These are phyloP conservation scores for Vollenhovia emeryi DNA, from an alignment of 1,140 invertebrate species.

Conservation along the genomic window DNA sequence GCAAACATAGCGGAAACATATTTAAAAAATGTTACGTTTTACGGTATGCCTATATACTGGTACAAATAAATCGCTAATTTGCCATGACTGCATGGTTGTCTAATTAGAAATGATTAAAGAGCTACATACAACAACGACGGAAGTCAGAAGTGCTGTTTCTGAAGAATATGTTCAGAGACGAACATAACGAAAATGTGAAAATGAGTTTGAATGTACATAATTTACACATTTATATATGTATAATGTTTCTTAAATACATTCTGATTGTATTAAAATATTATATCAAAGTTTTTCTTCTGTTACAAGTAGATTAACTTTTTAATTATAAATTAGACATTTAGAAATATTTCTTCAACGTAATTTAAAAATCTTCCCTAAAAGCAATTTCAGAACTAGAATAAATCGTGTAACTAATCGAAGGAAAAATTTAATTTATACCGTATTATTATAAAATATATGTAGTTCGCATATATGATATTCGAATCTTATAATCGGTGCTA, in stretches of 20 bases:
- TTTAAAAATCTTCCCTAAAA: not conserved
- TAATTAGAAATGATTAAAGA: slow-evolving; percentile 33
- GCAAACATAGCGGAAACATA: slow-evolving; percentile 1
- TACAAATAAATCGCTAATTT: slow-evolving; percentile 21
- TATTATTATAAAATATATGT: not conserved
- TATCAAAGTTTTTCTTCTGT: not conserved
- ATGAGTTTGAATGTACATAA: not conserved
- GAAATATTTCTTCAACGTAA: not conserved
- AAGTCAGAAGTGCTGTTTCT: not conserved
- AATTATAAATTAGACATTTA: not conserved
- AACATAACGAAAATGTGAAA: not conserved
- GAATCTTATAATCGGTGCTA: slow-evolving; percentile 35
- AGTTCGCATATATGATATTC: not conserved
- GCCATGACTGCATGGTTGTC: not conserved
- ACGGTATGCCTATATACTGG: not conserved
- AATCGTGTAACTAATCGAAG: too few species aligned
- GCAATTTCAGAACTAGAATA: not conserved
- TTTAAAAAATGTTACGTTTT: not conserved
- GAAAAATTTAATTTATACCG: not conserved
- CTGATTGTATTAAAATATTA: not conserved
- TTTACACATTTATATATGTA: not conserved
- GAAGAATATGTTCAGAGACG: not conserved
- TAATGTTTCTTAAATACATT: not conserved
- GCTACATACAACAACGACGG: not conserved
- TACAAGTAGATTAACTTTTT: not conserved